Base-by-base conservation (phyloP, 2,797 vertebrate genomes). In the Delichon dasypus region DNA sequence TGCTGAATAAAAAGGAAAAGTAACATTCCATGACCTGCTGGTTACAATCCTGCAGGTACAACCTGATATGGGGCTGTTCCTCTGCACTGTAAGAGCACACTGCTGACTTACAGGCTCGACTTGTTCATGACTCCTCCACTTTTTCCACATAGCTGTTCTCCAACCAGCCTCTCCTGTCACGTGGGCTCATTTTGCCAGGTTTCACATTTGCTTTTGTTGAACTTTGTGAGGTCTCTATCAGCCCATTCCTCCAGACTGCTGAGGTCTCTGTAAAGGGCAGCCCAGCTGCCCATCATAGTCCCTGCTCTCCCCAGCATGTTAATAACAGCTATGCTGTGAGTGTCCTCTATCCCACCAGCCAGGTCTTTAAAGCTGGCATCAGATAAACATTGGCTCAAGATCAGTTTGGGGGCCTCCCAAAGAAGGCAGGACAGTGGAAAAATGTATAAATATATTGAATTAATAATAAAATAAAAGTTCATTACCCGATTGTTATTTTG, bases 401-500 rank as follows among this genome's bases (percentile, higher is more conserved):
- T 9, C 29, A 89, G 2, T 16, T 54, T 47, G 13, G 10, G 8
- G 19, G 20, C 30, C 30, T 27, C 38, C 42, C 9, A 32, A 58
- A 32, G n/a, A 80, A 81, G 58, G 30, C 22, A 83, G 27, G 42
- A 55, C 27, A 85, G 44, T 3, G 3, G 30, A 72, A 55, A 8
- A 79, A 47, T 22, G 21, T 71, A 64, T 45, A 67, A 89, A 88
- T 48, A n/a, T 9, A 9, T 1, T 40, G 16, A 85, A 81, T 73
- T 45, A 36, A 64, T 34, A 80, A n/a, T 34, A 45, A 74, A 74
- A 29, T n/a, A 16, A 8, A 85, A 85, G 19, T 36, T n/a, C 38
- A 82, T 7, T 98, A 98, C 98, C 98, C 73, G 64, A 44, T 97
- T 97, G 11, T 96, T 96, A 42, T 94, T 90, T 57, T 77, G 55